Conservation (phyloP, 2,888 invertebrate species). For the Tethea ocularis region DNA sequence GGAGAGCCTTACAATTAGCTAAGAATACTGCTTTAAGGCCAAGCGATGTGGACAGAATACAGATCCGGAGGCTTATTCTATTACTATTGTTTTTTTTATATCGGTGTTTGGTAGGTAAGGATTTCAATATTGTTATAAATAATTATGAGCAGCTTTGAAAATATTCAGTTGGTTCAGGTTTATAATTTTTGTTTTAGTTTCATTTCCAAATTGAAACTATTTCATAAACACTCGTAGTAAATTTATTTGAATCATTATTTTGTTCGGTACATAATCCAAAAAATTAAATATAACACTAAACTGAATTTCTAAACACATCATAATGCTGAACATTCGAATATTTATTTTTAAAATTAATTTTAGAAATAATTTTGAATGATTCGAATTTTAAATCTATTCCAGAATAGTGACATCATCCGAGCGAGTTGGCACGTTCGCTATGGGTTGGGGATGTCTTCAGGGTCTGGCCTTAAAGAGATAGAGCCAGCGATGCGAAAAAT, state of each 20-base stretch:
- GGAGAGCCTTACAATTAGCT: constrained; percentile 51
- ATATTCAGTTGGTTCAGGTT: no score
- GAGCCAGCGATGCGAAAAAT: constrained; percentile 44
- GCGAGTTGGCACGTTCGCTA: constrained; percentile 51
- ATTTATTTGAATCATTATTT: no score
- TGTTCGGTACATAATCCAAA: no score
- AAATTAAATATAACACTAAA: no score
- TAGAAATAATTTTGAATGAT: background rate
- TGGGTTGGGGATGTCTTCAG: constrained; percentile 24
- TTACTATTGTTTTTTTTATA: no score
- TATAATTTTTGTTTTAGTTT: no score
- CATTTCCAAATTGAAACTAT: no score
- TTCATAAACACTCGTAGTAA: no score
- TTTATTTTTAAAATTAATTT: no score
- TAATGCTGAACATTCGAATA: background rate
- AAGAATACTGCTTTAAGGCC: constrained; percentile 36
- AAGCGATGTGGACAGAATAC: constrained; percentile 34
- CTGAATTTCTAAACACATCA: background rate
- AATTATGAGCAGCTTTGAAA: background rate
- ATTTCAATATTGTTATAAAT: background rate
- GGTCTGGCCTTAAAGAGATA: constrained; percentile 33
- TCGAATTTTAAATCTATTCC: constrained; percentile 16
- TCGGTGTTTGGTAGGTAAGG: no score
- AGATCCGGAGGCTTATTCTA: constrained; percentile 31
- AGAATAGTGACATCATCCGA: constrained; percentile 45